Evolutionary conservation across 2,797 vertebrate species (phyloP).

Genomic region (Amniataba percoides): DNA sequence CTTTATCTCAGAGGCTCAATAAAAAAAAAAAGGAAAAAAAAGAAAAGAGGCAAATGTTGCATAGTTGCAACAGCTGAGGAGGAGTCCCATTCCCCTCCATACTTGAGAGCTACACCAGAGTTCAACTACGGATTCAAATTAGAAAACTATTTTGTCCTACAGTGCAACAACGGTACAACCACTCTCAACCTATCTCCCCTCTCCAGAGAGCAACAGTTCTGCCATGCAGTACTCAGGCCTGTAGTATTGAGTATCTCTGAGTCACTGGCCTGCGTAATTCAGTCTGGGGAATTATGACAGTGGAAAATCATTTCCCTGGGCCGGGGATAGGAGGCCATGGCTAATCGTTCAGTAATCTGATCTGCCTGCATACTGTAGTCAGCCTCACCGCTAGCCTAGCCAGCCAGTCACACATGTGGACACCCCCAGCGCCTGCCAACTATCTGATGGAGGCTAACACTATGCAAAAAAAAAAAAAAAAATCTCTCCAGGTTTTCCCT

Average conservation of each 20-base stretch:
- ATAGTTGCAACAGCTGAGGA: slow-evolving; percentile 12
- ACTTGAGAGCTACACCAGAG: slow-evolving; percentile 3
- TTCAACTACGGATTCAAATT: slow-evolving; percentile 41
- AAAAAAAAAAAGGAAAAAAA: slow-evolving; percentile 16
- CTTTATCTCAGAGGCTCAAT: slow-evolving; percentile 17
- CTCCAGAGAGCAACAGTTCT: slow-evolving; percentile 72
- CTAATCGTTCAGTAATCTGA: slow-evolving; percentile 87
- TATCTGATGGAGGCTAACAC: slow-evolving; percentile 72
- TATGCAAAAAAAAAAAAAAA: slow-evolving; percentile 77
- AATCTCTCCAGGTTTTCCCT: slow-evolving; percentile 81
- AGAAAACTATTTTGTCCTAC: slow-evolving; percentile 44
- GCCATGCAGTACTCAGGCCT: slow-evolving; percentile 58
- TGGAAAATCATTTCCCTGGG: slow-evolving; percentile 86
- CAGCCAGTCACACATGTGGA: slow-evolving; percentile 81
- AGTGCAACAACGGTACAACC: slow-evolving; percentile 40
- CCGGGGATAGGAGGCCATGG: slow-evolving; percentile 81
- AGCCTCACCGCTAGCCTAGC: slow-evolving; percentile 67
- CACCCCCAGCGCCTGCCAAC: slow-evolving; percentile 74
- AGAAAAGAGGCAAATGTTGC: slow-evolving; percentile 20
- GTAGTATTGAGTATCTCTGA: slow-evolving; percentile 79
- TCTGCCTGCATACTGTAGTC: slow-evolving; percentile 82
- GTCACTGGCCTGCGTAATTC: slow-evolving; percentile 81
- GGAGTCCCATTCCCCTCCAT: not conserved
- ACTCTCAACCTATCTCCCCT: slow-evolving; percentile 50
- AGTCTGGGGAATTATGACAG: slow-evolving; percentile 85